Percentiles rank a stretch among this genome's conserved stretches.
Evolutionary conservation across 2,113 vertebrate species (phyloP).

Genomic region (Maccullochella peelii): DNA sequence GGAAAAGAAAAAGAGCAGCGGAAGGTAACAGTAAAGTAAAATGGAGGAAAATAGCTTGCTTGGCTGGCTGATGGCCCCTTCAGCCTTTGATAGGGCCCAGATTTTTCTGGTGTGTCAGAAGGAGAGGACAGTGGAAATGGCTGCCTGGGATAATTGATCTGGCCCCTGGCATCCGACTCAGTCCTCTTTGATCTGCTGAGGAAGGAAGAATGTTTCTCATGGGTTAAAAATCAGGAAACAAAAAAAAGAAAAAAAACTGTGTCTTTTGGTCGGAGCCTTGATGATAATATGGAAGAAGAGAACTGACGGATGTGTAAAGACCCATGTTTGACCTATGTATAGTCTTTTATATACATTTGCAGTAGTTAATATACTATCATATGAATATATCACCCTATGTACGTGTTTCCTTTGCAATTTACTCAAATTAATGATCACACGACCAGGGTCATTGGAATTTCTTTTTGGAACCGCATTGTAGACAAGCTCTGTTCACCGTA

Average conservation of each 20-base stretch:
- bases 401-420: neutral
- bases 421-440: neutral
- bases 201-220: slow-evolving; percentile 70
- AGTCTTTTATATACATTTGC: neutral
- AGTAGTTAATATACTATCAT: neutral
- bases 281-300: slow-evolving; percentile 36
- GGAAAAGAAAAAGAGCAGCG: slow-evolving; percentile 65
- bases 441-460: neutral
- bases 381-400: neutral
- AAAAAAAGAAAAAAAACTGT: slow-evolving; percentile 24
- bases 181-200: slow-evolving; percentile 75
- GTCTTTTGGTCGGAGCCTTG: slow-evolving; percentile 29
- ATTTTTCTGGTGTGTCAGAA: slow-evolving; percentile 71
- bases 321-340: neutral
- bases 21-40: slow-evolving; percentile 56
- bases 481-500: neutral
- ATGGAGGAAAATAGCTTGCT: slow-evolving; percentile 64
- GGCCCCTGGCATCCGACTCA: slow-evolving; percentile 70
- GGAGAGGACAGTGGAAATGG: slow-evolving; percentile 77
- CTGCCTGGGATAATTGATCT: slow-evolving; percentile 79
- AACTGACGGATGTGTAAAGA: slow-evolving; percentile 36
- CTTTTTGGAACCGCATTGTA: neutral
- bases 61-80: slow-evolving; percentile 63
- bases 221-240: slow-evolving; percentile 60
- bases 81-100: slow-evolving; percentile 74